Evolutionary conservation across 2,113 vertebrate genomes (phyloP), one percentile per base, ranked within the genome.

Genomic region (Phylloscopus trochiloides): DNA sequence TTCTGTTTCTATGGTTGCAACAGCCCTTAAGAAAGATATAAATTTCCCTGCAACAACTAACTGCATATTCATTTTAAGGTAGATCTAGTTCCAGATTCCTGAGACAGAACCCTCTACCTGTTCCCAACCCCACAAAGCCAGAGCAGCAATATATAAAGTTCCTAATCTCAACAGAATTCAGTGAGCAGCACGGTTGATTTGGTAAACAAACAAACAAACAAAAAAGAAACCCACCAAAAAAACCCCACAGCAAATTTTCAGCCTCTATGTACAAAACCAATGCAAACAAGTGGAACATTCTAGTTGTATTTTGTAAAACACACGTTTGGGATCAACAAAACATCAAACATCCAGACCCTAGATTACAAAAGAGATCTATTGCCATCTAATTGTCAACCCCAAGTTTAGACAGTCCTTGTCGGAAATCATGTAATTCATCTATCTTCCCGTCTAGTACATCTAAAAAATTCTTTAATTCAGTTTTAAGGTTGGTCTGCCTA

Each of bases 361-460:
- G 93, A 95, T 97, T 95, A 95, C 88, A 93, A 95, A 93, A 95
- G 73, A 86, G 71, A 78, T 52, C 72, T 95, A 85, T 73, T 79
- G 81, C 76, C 86, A 79, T 94, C 98, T 98, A 99, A 97, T 99
- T 98, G 95, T 99, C 99, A 10, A 98, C 62, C 51, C 99, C 99
- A 47, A 99, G 97, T 98, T 99, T 99, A 86, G 99, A 99, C 52
- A 99, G 98, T 71, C 98, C 99, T 95, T 99, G 98, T 86, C 99
- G 98, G 96, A 99, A 99, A 97, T 99, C 99, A 3, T 99, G 99
- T 93, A 99, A 98, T 97, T 99, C 99, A 42, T 99, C 99, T 31
- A 99, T 99, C 97, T 99, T 99, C 32, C 99, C 99, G 0, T 99
- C 99, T 92, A 99, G 97, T 92, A 99, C 96, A 86, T 99, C 99